Evolutionary conservation across 2,888 invertebrate genomes (phyloP).

Genomic region (Conchocele bisecta): DNA sequence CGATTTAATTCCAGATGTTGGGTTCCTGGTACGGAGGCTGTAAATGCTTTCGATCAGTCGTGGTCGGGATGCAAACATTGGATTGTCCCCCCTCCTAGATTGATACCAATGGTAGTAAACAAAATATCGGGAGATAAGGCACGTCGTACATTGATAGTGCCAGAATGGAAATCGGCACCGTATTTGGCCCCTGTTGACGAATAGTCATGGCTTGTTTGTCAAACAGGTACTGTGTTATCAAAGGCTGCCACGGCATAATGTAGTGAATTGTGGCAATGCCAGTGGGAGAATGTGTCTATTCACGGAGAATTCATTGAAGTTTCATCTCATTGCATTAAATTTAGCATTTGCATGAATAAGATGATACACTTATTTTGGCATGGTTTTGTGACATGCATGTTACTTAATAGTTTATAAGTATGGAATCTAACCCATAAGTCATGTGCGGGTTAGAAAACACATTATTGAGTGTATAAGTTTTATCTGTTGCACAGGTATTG

Average conservation of each 20-base stretch:
- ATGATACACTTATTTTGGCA: no score
- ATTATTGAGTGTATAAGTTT: no score
- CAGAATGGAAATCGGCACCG: conserved; percentile 36
- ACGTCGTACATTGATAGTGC: conserved; percentile 19
- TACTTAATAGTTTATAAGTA: no score
- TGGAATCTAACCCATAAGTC: no score
- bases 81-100: conserved; percentile 51
- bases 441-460: no score
- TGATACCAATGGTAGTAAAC: no score
- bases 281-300: conserved; percentile 33
- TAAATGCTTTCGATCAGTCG: conserved; percentile 31
- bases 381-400: no score
- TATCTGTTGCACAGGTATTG: conserved; percentile 18
- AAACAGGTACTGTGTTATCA: conserved; percentile 6
- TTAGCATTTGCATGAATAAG: no score
- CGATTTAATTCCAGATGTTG: conserved; percentile 51
- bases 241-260: conserved; percentile 5
- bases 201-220: not conserved
- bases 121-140: conserved; percentile 13
- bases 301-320: conserved; percentile 20
- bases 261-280: conserved; percentile 18
- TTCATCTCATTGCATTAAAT: conserved; percentile 24
- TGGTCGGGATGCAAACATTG: conserved; percentile 41
- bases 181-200: conserved; percentile 32
- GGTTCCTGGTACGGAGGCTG: conserved; percentile 30